Base-by-base conservation (phyloP, 2,113 vertebrate genomes). In the Chitala chitala region DNA sequence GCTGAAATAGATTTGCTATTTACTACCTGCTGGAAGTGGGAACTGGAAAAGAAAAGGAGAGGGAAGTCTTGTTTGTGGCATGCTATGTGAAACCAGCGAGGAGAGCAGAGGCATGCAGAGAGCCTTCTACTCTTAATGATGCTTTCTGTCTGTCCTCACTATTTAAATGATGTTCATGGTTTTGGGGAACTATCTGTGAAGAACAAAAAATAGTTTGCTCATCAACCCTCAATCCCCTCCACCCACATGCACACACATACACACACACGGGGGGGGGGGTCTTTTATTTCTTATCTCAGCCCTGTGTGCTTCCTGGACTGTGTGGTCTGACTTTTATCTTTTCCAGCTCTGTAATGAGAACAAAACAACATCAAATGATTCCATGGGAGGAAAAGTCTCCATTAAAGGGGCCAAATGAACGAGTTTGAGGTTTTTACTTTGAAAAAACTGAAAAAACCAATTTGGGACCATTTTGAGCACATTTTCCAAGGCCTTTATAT, bases 1-100 rank as follows among this genome's bases (percentile, higher is more conserved):
- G 77, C 69, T 84, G 78, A 87, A 78, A 82, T 64, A 79, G 80
- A 79, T 73, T 69, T 76, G 65, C 68, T 76, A 73, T 72, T 64
- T 80, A 63, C 76, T 71, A 82, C 76, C 77, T 77, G 71, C 44
- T 71, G 74, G 46, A 75, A 20, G 42, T 58, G 38, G 63, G 38
- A 12, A 51, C n/a, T 7, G 3, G 31, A 64, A 42, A 76, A 76
- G 76, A 61, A 68, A 76, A 75, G 40, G 36, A 56, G 17, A 79
- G 78, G 77, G 78, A 76, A 78, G 69, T 83, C 61, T 82, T 76
- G 78, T 6, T 8, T 77, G n/a, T 33, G 29, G 29, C 6, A 40
- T 50, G 84, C 76, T 82, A 74, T 78, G 76, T 78, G 71, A 79
- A 33, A 56, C 72, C 70, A n/a, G 72, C 76, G 72, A 77, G 61